Base-by-base conservation (phyloP, 2,113 vertebrate genomes). In the Sapayoa aenigma region DNA sequence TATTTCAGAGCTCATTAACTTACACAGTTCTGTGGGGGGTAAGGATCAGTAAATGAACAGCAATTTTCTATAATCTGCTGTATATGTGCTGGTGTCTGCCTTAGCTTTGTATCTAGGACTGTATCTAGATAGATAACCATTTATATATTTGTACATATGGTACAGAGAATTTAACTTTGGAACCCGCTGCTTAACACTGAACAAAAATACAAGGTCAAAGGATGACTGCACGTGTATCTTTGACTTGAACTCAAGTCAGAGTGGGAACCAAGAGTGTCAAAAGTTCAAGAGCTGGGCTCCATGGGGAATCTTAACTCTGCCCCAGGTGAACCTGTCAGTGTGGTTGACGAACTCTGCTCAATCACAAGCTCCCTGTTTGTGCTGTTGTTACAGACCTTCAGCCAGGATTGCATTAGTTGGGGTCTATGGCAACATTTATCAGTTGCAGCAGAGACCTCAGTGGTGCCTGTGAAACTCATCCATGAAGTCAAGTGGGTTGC, bases 1-100 rank as follows among this genome's bases (percentile, higher is more conserved):
- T 97, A 96, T 96, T 96, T 96, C 92, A 96, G 92, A 93, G 83
- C 93, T 96, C 96, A 96, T 96, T 97, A 96, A 92, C 90, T 96
- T 92, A 89, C 90, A 90, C 46, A 87, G 73, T 93, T 90, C 94
- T 96, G 83, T 96, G 79, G 78, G 92, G 96, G 92, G 87, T 95
- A 92, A 75, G 94, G 93, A 97, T 84, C 93, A 93, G 87, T 88
- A 96, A 95, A 96, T 91, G 95, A 96, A 89, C 87, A 88, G 90
- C 11, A 89, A 96, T 97, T 97, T 94, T 96, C 82, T 88, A 13
- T 92, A 95, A 94, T 96, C 79, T 93, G 60, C 66, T 83, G 46
- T 94, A 89, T 35, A 90, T 44, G 56, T 67, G 42, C 52, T 79
- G 39, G 71, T 91, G 50, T 95, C 89, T 95, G 84, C 81, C 77